Evolutionary conservation across 2,797 vertebrate species (phyloP), one percentile per base, ranked within the genome.

Genomic region (Chromis chromis): DNA sequence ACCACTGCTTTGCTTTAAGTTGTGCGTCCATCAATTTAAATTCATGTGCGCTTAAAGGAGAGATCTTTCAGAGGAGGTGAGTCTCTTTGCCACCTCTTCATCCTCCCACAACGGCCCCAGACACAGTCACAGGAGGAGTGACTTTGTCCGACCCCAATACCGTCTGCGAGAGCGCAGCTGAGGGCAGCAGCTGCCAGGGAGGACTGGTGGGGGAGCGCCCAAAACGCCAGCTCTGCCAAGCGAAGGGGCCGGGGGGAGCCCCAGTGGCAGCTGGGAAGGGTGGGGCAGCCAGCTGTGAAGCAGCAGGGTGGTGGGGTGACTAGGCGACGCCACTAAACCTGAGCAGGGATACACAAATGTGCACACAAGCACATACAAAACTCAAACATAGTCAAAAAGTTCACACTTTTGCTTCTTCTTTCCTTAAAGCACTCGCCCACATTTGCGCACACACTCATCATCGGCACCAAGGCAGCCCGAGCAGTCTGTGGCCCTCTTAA

Each of bases 191-290:
- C 93, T 93, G 93, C 92, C 93, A 94, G 91, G 88, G 89, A 91
- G 89, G 89, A 90, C 91, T 93, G 92, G 93, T 91, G 90, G 93
- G 93, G 94, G 93, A 90, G 90, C 88, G 91, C 92, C 93, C 93
- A 92, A 89, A 92, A 94, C 85, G 76, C 87, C 68, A 33, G 81
- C 88, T 88, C 89, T 92, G 94, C 93, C 94, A 94, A 93, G 90
- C 84, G 48, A 81, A 87, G 82, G 83, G 92, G 91, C 93, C 83
- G 54, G 88, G 83, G 94, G 93, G 93, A 94, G 93, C 87, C 93
- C 90, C 94, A 91, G 91, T 92, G 89, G 94, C 95, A 95, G 94
- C 94, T 95, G 94, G 93, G 91, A 93, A 91, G 93, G 94, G 94
- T 91, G 93, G 91, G 88, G 93, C 88, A 76, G 92, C 93, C 94